Evolutionary conservation across 2,797 vertebrate species (phyloP).

Genomic region (Zalophus californianus): DNA sequence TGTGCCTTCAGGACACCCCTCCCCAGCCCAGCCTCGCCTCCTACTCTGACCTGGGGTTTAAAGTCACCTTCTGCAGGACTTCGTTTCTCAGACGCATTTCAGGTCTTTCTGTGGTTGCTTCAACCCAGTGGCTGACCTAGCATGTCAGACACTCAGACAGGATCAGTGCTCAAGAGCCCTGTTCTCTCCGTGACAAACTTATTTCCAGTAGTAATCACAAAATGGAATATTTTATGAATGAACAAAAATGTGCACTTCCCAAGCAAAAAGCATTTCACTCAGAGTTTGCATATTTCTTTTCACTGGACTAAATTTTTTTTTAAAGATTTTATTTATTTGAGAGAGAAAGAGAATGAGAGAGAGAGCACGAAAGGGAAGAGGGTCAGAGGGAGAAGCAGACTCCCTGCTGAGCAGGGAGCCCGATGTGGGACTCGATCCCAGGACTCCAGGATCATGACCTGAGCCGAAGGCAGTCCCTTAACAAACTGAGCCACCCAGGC

Average conservation of each 20-base stretch:
- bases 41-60: not conserved
- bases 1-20: not conserved
- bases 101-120: too few species aligned
- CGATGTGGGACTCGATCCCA: too few species aligned
- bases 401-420: too few species aligned
- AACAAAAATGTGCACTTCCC: not conserved
- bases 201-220: not conserved
- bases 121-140: not conserved
- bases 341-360: too few species aligned
- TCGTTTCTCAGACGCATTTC: not conserved
- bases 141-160: fast-evolving
- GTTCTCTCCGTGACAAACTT: not conserved
- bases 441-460: too few species aligned
- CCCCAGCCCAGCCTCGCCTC: not conserved
- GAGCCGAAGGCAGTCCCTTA: too few species aligned
- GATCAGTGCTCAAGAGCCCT: not conserved
- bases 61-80: not conserved
- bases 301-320: not conserved
- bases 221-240: not conserved
- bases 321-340: too few species aligned
- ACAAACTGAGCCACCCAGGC: too few species aligned
- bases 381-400: too few species aligned
- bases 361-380: too few species aligned
- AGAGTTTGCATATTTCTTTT: not conserved
- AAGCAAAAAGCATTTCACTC: not conserved